These are phyloP conservation scores for Epinephelus cyanopodus DNA, from an alignment of 2,113 vertebrate species.

Conservation along the genomic window DNA sequence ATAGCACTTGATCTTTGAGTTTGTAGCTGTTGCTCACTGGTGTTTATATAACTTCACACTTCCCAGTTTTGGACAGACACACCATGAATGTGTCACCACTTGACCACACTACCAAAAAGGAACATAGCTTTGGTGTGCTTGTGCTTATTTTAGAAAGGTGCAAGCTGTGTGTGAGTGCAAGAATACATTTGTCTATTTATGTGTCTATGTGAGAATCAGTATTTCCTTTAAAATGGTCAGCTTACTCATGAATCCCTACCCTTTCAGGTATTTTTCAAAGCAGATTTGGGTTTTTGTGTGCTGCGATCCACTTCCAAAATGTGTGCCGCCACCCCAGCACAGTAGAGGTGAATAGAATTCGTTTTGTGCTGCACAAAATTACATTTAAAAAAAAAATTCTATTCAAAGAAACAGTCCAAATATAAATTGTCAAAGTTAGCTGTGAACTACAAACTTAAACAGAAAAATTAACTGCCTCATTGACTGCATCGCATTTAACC, in stretches of 20 bases:
- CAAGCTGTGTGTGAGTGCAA: background rate
- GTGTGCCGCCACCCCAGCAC: background rate
- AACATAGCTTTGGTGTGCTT: background rate
- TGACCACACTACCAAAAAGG: background rate
- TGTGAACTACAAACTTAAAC: conserved; percentile 7
- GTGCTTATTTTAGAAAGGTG: background rate
- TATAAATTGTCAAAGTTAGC: background rate
- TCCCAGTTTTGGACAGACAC: conserved; percentile 13
- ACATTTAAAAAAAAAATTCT: background rate
- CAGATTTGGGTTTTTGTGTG: background rate
- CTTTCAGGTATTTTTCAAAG: background rate
- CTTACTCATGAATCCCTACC: background rate
- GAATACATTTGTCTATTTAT: background rate
- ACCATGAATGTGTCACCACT: conserved; percentile 1
- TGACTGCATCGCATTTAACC: conserved; percentile 42
- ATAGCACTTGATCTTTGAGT: conserved; percentile 62
- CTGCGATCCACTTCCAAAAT: background rate
- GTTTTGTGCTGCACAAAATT: background rate
- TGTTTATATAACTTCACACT: conserved; percentile 16
- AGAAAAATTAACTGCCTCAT: conserved; percentile 17
- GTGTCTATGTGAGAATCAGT: background rate
- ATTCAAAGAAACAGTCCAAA: background rate
- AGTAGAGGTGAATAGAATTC: background rate
- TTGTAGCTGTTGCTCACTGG: conserved; percentile 49
- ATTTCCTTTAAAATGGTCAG: background rate